Percentiles rank a stretch among this genome's conserved stretches.
Evolutionary conservation across 2,888 invertebrate species (phyloP).

Genomic region (Pristionchus fissidentatus): DNA sequence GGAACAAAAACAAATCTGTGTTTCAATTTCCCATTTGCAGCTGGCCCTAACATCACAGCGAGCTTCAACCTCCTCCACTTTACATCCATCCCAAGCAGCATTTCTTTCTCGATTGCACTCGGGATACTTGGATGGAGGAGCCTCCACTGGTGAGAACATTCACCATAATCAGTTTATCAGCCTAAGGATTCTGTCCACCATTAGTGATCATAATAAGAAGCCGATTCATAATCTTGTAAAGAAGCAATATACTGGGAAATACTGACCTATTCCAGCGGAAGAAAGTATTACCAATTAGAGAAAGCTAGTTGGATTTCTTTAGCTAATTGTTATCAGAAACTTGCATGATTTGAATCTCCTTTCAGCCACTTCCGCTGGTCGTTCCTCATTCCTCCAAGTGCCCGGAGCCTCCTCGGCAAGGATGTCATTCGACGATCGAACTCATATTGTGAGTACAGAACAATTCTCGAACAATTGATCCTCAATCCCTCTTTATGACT

Average conservation of each 20-base stretch:
- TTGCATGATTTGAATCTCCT: no score
- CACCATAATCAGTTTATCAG: not conserved
- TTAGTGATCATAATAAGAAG: no score
- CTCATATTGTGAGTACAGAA: not conserved
- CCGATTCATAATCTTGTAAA: no score
- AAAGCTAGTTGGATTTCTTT: no score
- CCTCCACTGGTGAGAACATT: not conserved
- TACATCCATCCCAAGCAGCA: not conserved
- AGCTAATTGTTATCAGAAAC: no score
- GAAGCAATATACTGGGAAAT: no score
- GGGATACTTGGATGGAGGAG: not conserved
- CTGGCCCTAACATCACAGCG: constrained; percentile 39
- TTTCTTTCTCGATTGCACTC: not conserved
- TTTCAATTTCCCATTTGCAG: not conserved
- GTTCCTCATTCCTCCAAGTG: constrained; percentile 22
- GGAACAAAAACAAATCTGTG: no score
- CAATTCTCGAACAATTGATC: no score
- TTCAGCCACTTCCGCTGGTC: not conserved
- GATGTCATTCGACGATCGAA: constrained; percentile 41
- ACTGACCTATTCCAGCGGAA: no score
- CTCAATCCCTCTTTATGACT: no score
- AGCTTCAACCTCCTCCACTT: constrained; percentile 7
- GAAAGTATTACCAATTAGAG: no score
- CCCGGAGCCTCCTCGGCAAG: not conserved
- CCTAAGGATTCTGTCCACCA: no score